Base-by-base conservation (phyloP, 2,113 vertebrate genomes). In the Meriones unguiculatus region DNA sequence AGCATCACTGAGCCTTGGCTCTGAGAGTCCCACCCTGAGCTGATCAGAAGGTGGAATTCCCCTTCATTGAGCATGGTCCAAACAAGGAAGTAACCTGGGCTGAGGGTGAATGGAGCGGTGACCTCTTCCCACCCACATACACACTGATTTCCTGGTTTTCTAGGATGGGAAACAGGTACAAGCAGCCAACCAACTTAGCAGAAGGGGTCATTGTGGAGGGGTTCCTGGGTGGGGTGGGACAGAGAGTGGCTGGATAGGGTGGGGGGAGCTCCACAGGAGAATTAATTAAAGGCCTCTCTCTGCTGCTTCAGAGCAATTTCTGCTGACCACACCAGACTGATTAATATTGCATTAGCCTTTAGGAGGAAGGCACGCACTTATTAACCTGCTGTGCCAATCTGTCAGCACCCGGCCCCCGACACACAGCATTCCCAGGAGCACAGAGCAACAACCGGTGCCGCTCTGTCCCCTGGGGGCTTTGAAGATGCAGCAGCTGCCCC, bases 311-410 rank as follows among this genome's bases (percentile, higher is more conserved):
- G 99, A 99, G 99, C 97, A 98, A 98, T 99, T 99, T 99, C 99
- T 99, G 99, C 99, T 99, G 99, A 99, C 99, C 99, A 99, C 99
- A 99, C 99, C 99, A 99, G 98, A 98, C 98, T 98, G 99, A 99
- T 99, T 99, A 99, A 99, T 99, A 99, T 99, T 99, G 99, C 99
- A 99, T 99, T 99, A 99, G 99, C 99, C 99, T 99, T 99, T 99
- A 99, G 99, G 99, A 99, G 98, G 99, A 99, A 99, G 99, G 99
- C 99, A 99, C 98, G 98, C 99, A 99, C 99, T 99, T 99, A 99
- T 99, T 99, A 99, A 99, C 99, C 99, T 99, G 99, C 99, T 99
- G 98, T 98, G 99, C 99, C 99, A 99, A 99, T 99, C 99, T 99
- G 99, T 99, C 99, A 99, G 98, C 98, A 97, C 84, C 95, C 1